phyloP scores from a whole-genome alignment of 1,140 invertebrate species.

The Scaptomyza graminum region DNA sequence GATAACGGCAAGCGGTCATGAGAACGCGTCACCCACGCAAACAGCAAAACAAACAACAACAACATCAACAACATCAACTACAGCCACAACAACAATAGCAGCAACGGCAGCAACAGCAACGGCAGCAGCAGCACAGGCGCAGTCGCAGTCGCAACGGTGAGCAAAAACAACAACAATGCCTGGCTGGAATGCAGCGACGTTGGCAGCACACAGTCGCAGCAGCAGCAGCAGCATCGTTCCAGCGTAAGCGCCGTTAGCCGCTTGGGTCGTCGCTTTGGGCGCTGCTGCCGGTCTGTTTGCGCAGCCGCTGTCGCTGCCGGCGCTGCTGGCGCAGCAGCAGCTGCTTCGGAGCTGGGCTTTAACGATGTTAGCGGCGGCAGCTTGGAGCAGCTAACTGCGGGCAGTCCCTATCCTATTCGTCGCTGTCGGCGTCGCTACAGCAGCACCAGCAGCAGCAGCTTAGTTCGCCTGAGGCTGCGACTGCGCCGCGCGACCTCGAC shows the following conservation, averaged over 20 bases:
- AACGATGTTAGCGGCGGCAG: slow-evolving; percentile 33
- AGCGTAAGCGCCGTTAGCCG: slow-evolving; percentile 58
- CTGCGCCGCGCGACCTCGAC: slow-evolving; percentile 64
- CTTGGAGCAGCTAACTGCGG: slow-evolving; percentile 62
- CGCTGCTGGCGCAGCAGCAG: slow-evolving; percentile 4
- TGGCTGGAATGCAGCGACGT: slow-evolving; percentile 14
- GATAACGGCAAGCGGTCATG: slow-evolving; percentile 85
- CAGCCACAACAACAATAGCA: slow-evolving; percentile 15
- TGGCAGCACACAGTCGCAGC: slow-evolving; percentile 24
- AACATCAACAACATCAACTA: slow-evolving; percentile 33
- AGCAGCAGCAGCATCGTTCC: slow-evolving; percentile 14
- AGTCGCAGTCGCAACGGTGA: not conserved
- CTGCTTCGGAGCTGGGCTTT: slow-evolving; percentile 25
- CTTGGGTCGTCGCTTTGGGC: slow-evolving; percentile 53
- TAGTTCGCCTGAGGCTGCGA: slow-evolving; percentile 62
- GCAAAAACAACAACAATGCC: slow-evolving; percentile 1
- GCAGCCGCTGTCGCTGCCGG: slow-evolving; percentile 19
- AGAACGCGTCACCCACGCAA: slow-evolving; percentile 51
- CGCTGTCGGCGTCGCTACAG: slow-evolving; percentile 60
- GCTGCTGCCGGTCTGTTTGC: slow-evolving; percentile 45
- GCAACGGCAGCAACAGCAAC: slow-evolving; percentile 24
- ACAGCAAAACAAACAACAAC: slow-evolving; percentile 36
- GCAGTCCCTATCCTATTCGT: slow-evolving; percentile 46
- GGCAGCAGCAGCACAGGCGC: slow-evolving; percentile 16
- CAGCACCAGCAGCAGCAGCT: slow-evolving; percentile 59